phyloP scores from a whole-genome alignment of 1,140 invertebrate species.

The Andrena cerasifolii region DNA sequence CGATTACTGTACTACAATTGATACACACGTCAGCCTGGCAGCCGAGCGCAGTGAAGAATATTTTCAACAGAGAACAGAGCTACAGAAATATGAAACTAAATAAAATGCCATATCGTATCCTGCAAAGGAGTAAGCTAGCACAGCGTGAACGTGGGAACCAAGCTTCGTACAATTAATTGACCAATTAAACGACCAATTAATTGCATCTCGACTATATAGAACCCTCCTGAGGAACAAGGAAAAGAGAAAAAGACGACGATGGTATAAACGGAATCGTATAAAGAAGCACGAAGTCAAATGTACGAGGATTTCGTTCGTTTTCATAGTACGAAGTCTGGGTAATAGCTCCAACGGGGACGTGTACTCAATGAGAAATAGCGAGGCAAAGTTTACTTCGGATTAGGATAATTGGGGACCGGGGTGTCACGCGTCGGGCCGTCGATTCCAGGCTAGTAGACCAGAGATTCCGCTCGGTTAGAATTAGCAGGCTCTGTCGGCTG shows the following conservation, averaged over 20 bases:
- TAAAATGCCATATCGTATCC: no score
- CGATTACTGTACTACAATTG: neutral
- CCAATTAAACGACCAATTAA: no score
- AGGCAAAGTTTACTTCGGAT: slow-evolving; percentile 58
- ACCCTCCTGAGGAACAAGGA: neutral
- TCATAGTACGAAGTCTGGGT: neutral
- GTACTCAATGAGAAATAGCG: slow-evolving; percentile 30
- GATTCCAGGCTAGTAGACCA: slow-evolving; percentile 51
- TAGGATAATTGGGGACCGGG: slow-evolving; percentile 60
- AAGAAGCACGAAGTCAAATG: no score
- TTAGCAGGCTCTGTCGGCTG: slow-evolving; percentile 65
- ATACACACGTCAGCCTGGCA: neutral
- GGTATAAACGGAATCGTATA: no score
- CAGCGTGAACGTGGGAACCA: no score
- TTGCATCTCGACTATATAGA: no score
- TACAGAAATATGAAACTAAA: no score
- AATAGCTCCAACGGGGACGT: slow-evolving; percentile 31
- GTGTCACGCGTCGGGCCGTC: slow-evolving; percentile 59
- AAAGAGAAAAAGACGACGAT: no score
- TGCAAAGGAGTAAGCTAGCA: no score
- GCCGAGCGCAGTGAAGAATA: neutral
- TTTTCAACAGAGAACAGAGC: no score
- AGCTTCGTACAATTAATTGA: no score
- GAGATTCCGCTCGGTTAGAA: slow-evolving; percentile 73
- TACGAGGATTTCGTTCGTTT: no score